phyloP scores from a whole-genome alignment of 2,113 vertebrate species.

The Panthera uncia region DNA sequence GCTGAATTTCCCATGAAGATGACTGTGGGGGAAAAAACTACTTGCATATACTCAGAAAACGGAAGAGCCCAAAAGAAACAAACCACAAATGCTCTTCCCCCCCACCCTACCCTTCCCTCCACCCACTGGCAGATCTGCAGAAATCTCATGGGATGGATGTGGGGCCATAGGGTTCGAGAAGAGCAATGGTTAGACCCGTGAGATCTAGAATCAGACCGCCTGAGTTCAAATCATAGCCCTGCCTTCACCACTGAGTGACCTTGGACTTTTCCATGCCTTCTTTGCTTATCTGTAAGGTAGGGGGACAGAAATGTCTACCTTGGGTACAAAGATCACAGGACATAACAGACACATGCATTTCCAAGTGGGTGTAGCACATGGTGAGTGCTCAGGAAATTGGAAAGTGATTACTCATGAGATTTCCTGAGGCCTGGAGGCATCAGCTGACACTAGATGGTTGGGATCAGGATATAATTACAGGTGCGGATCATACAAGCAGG shows the following conservation, averaged over 20 bases:
- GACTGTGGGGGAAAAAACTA: background rate
- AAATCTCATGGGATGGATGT: background rate
- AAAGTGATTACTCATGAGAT: background rate
- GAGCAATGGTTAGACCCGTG: background rate
- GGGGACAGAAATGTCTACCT: background rate
- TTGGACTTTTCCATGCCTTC: background rate
- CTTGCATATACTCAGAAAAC: background rate
- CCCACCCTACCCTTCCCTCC: no score
- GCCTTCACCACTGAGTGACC: background rate
- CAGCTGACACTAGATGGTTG: background rate
- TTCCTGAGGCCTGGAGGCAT: background rate
- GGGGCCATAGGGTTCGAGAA: background rate
- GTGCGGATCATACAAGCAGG: background rate
- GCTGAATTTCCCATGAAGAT: background rate
- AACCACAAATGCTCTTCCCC: background rate
- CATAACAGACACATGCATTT: background rate
- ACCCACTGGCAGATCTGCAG: background rate
- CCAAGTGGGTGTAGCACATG: no score
- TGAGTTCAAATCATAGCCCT: background rate
- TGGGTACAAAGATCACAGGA: background rate
- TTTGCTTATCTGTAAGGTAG: background rate
- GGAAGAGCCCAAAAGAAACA: background rate
- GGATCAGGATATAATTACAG: background rate
- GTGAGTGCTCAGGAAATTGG: background rate
- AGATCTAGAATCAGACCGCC: background rate